A percentile compares a stretch with the other conserved stretches of the same genome.
Conservation (phyloP, 1,140 invertebrate genomes). For the Antheraea mylitta region DNA sequence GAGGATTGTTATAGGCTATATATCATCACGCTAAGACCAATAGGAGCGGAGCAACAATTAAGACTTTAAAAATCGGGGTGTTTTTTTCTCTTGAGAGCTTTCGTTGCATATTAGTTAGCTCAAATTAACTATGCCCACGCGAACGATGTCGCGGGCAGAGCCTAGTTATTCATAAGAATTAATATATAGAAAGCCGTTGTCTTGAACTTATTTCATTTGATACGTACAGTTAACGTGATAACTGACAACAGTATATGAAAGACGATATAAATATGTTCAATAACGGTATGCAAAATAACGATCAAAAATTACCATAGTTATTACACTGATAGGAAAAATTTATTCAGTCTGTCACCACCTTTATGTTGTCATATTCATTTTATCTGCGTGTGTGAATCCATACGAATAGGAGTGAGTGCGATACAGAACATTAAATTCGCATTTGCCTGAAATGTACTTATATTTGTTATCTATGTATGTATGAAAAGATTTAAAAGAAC, state of each 20-base stretch:
- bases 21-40: too few species aligned
- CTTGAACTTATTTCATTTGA: neutral
- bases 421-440: slow-evolving; percentile 9
- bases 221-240: neutral
- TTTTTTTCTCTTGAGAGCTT: too few species aligned
- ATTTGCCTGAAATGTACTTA: slow-evolving; percentile 7
- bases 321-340: neutral
- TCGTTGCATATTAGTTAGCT: too few species aligned
- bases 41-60: too few species aligned
- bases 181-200: too few species aligned
- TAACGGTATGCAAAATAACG: neutral
- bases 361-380: neutral
- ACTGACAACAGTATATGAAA: neutral
- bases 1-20: too few species aligned
- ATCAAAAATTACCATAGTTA: slow-evolving; percentile 2
- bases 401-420: neutral
- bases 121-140: too few species aligned
- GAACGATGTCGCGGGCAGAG: too few species aligned
- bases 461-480: neutral
- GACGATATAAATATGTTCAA: neutral
- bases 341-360: neutral
- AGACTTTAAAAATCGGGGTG: too few species aligned
- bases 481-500: neutral
- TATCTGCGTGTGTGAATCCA: slow-evolving; percentile 2
- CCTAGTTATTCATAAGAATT: too few species aligned